Evolutionary conservation across 2,888 invertebrate genomes (phyloP), one percentile per base, ranked within the genome.

Genomic region (Drosophila macrospina): DNA sequence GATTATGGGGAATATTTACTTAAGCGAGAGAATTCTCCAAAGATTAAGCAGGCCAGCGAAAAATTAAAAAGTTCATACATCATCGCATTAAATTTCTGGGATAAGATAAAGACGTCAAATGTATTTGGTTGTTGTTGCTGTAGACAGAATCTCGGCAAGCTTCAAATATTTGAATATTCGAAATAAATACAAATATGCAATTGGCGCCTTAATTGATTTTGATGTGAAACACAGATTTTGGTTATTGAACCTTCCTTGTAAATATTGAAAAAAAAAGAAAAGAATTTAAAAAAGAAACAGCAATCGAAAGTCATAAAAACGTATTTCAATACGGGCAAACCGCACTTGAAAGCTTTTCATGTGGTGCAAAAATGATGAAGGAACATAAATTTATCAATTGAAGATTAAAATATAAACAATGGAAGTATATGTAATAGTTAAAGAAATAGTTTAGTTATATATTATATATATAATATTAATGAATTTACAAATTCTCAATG

Each of bases 51-150:
- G 56, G 52, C 59, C 30, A 41, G 30, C 24, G 57, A 47, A 73
- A 45, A 84, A 78, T 87, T 80, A 73, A 78, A 86, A 82, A 82
- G 84, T 90, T 90, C 90, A 90, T 90, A 90, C 91, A 91, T 90
- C 90, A 90, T 90, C 90, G 91, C 91, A 86, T 91, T 88, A 83
- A 89, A 86, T 88, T 83, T 85, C 47, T 74, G 80, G 90, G 91
- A 90, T 90, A 91, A 90, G 91, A 91, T 90, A 90, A 90, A 78
- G 79, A 78, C 78, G 78, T 85, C 83, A 86, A 74, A 86, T 74
- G 74, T 66, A 61, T 71, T 54, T 60, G 60, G 44, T 54, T 20
- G 30, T 42, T 65, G 30, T 13, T 50, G 50, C 20, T 59, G 55
- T 48, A n/a, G 54, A 36, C 45, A 41, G 32, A 41, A 56, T 34